A percentile compares a stretch with the other conserved stretches of the same genome.
Evolutionary conservation across 2,113 vertebrate species (phyloP).

Genomic region (Geococcyx californianus): DNA sequence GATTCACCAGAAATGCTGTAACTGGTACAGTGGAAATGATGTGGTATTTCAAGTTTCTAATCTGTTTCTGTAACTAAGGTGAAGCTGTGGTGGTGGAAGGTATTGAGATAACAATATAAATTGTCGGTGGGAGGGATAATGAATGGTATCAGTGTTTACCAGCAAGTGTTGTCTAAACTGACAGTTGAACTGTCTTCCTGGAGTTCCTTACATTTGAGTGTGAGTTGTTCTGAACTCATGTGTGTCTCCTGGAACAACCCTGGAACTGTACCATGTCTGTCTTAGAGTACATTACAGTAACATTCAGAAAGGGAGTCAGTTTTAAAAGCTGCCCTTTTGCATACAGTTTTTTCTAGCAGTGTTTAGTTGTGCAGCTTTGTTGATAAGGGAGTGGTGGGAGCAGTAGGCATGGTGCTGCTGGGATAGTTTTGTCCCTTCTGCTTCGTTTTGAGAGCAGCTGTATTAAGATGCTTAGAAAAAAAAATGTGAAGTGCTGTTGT

Average conservation of each 20-base stretch:
- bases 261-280: not conserved
- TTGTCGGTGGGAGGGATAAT: not conserved
- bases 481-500: no score
- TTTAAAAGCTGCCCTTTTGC: not conserved
- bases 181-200: not conserved
- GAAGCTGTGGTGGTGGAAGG: not conserved
- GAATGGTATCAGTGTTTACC: not conserved
- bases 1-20: not conserved
- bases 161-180: not conserved
- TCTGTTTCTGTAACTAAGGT: not conserved
- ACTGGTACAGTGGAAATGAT: not conserved
- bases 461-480: not conserved
- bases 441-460: not conserved
- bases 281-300: not conserved
- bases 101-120: not conserved
- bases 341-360: not conserved
- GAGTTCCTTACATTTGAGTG: fast-evolving
- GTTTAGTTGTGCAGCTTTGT: not conserved
- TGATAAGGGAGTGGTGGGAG: not conserved
- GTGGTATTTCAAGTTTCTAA: not conserved
- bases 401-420: fast-evolving
- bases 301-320: not conserved
- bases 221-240: not conserved
- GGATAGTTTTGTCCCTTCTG: not conserved
- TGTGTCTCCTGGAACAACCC: not conserved